Evolutionary conservation across 1,140 invertebrate genomes (phyloP).

Genomic region (Condylostylus longicornis): DNA sequence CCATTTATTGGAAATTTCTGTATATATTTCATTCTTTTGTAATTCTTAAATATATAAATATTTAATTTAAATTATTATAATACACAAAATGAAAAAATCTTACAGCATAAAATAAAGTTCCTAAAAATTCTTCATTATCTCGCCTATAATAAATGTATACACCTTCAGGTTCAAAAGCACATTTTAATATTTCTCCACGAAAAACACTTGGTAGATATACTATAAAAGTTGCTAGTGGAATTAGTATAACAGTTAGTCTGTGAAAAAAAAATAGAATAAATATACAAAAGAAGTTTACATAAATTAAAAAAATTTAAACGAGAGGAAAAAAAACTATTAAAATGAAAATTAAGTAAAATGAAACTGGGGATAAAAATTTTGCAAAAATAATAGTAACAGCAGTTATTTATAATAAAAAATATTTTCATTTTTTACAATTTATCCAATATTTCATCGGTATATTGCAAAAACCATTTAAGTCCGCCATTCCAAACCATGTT

Average conservation of each 20-base stretch:
- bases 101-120: slow-evolving; percentile 39
- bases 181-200: slow-evolving; percentile 42
- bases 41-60: too few species aligned
- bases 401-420: too few species aligned
- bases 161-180: slow-evolving; percentile 33
- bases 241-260: slow-evolving; percentile 41
- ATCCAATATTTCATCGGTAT: not conserved
- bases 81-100: too few species aligned
- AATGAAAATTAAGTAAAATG: too few species aligned
- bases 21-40: too few species aligned
- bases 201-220: slow-evolving; percentile 50
- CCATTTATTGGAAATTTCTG: too few species aligned
- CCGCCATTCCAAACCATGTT: too few species aligned
- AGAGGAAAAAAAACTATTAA: not conserved
- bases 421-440: too few species aligned
- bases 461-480: not conserved
- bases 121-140: slow-evolving; percentile 38
- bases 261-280: not conserved
- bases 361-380: too few species aligned
- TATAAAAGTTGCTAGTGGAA: slow-evolving; percentile 45
- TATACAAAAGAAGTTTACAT: not conserved
- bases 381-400: too few species aligned
- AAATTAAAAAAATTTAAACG: not conserved
- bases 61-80: too few species aligned
- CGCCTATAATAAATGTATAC: slow-evolving; percentile 40